A percentile compares a stretch with the other conserved stretches of the same genome.
phyloP scores from a whole-genome alignment of 2,888 invertebrate genomes.

The Xestobium rufovillosum region DNA sequence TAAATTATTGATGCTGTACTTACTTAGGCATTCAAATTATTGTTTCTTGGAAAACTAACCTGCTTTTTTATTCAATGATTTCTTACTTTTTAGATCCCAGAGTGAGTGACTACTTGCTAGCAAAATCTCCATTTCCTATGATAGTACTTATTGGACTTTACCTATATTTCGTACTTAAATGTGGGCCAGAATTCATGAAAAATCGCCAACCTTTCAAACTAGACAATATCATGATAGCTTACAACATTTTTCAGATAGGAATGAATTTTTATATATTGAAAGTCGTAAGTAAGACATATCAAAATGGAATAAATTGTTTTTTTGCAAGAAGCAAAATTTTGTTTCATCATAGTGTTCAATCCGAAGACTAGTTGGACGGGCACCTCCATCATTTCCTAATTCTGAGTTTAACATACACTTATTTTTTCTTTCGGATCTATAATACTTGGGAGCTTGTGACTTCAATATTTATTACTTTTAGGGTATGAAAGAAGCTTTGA shows the following conservation, averaged over 20 bases:
- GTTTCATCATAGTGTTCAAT: too few species aligned
- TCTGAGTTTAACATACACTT: too few species aligned
- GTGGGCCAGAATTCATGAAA: conserved; percentile 84
- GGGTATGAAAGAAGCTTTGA: not conserved
- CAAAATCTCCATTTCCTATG: conserved; percentile 58
- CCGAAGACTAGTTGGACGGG: too few species aligned
- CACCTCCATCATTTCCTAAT: too few species aligned
- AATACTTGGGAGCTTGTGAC: too few species aligned
- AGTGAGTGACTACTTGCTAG: conserved; percentile 63
- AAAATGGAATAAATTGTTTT: too few species aligned
- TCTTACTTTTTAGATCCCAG: conserved; percentile 50
- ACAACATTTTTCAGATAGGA: conserved; percentile 82
- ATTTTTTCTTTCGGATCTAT: too few species aligned
- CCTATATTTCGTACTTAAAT: conserved; percentile 62
- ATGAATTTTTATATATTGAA: conserved; percentile 74
- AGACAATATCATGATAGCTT: conserved; percentile 68
- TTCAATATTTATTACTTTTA: conserved; percentile 1
- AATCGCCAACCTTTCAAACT: conserved; percentile 77
- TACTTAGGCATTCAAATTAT: too few species aligned
- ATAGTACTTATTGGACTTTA: conserved; percentile 59
- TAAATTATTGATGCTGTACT: too few species aligned
- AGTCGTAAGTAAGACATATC: conserved; percentile 53
- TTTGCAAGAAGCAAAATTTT: too few species aligned
- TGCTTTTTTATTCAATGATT: too few species aligned
- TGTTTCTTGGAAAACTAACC: too few species aligned